Base-by-base conservation (phyloP, 2,113 vertebrate species). In the Python bivittatus region DNA sequence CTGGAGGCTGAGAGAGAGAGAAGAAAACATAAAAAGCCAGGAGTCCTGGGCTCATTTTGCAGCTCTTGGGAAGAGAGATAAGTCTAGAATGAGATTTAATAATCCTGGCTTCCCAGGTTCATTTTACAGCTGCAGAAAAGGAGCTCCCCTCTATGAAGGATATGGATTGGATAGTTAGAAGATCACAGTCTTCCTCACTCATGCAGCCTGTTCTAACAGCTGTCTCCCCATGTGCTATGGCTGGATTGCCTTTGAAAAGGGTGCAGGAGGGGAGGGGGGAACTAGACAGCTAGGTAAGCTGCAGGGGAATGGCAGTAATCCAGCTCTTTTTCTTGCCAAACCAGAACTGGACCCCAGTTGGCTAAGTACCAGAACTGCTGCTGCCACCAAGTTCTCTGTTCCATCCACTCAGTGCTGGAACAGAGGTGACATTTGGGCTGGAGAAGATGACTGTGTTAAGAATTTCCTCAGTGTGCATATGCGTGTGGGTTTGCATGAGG, bases 291-390 rank as follows among this genome's bases (percentile, higher is more conserved):
- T 15, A 58, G 20, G 42, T 4, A 25, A 12, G 27, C 38, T n/a
- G 42, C 56, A 91, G 15, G 7, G 88, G 2, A 42, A 85, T 95
- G 93, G 96, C 94, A 88, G 6, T 0, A 1, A 2, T 91, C 93
- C 96, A 96, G 79, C 48, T 10, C 27, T 88, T 58, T 90, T 57
- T 44, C 89, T 33, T 85, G 6, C 0, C 52, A 57, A 93, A 91
- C 93, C 93, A 96, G 96, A 94, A 95, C 20, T 20, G 48, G 94
- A 93, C 95, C 93, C 96, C 95, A 96, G 93, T 89, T 0, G 17
- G 88, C 23, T 33, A 94, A 92, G 89, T 17, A 13, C 0, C 92
- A 93, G 7, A 89, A 84, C 56, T 57, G 6, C 91, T 61, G 72
- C 87, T 23, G 44, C 68, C 68, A 38, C 42, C 87, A 61, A 84